Evolutionary conservation across 2,888 invertebrate genomes (phyloP).

Genomic region (Tanaodytes sp.): DNA sequence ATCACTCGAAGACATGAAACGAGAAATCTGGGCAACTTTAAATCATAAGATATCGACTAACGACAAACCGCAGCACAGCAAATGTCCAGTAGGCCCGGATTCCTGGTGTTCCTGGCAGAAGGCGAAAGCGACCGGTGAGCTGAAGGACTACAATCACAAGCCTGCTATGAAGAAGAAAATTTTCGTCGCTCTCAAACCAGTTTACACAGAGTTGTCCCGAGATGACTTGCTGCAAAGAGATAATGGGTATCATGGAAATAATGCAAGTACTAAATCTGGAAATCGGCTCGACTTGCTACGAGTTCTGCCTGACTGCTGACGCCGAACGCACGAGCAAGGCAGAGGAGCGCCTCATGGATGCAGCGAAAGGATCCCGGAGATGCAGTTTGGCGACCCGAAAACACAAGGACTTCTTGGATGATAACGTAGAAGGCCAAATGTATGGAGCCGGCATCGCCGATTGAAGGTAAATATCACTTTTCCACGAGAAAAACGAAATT

Average conservation of each 20-base stretch:
- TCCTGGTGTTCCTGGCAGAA: conserved; percentile 56
- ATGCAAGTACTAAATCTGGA: conserved; percentile 28
- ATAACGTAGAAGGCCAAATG: conserved; percentile 28
- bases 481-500: conserved; percentile 11
- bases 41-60: conserved; percentile 57
- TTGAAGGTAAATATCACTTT: conserved; percentile 29
- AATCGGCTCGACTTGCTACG: conserved; percentile 33
- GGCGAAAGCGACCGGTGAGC: conserved; percentile 30
- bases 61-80: conserved; percentile 53
- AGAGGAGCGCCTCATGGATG: conserved; percentile 16
- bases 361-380: conserved; percentile 18
- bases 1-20: conserved; percentile 44
- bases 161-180: conserved; percentile 21
- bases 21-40: conserved; percentile 52
- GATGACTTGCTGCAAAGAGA: conserved; percentile 27
- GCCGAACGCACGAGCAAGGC: conserved; percentile 7
- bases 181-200: conserved; percentile 27
- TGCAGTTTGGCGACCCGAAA: conserved; percentile 14
- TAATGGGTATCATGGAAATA: conserved; percentile 22
- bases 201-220: conserved; percentile 34
- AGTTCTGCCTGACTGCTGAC: conserved; percentile 29
- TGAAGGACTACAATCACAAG: conserved; percentile 32
- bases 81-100: conserved; percentile 26
- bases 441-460: conserved; percentile 41
- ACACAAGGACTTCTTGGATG: conserved; percentile 14